These are phyloP conservation scores for Solea solea DNA, from an alignment of 2,113 vertebrate genomes.

Conservation along the genomic window DNA sequence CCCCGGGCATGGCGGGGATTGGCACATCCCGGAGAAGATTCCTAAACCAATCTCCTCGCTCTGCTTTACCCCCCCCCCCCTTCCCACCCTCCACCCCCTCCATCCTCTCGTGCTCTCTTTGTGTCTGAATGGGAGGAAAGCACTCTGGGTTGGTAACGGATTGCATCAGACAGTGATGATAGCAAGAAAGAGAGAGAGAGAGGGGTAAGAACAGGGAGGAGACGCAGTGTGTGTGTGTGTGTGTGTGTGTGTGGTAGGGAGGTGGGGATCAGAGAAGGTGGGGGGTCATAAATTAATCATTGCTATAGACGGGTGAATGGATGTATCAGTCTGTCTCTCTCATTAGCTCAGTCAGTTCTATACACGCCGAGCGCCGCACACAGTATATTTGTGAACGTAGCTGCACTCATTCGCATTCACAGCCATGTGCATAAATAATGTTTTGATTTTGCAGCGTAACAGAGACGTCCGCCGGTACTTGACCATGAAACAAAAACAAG, in stretches of 20 bases:
- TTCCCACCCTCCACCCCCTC: neutral
- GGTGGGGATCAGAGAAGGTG: conserved; percentile 51
- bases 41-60: conserved; percentile 29
- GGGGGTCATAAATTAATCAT: conserved; percentile 78
- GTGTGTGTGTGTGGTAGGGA: conserved; percentile 33
- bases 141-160: conserved; percentile 75
- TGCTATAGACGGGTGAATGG: conserved; percentile 69
- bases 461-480: conserved; percentile 19
- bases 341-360: conserved; percentile 67
- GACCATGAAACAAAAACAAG: conserved; percentile 34
- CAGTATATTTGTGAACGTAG: conserved; percentile 50
- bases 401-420: conserved; percentile 54
- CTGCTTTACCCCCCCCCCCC: neutral
- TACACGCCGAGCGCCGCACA: conserved; percentile 53
- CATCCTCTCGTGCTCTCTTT: conserved; percentile 65
- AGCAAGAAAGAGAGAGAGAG: conserved; percentile 25
- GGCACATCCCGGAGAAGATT: conserved; percentile 67
- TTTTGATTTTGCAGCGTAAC: conserved; percentile 36
- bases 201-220: conserved; percentile 37
- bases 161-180: conserved; percentile 76
- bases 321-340: conserved; percentile 72
- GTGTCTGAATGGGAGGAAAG: conserved; percentile 74
- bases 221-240: conserved; percentile 13
- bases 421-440: conserved; percentile 51
- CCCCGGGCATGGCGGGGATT: conserved; percentile 55